A percentile compares a stretch with the other conserved stretches of the same genome.
These are phyloP conservation scores for Hipposideros armiger DNA, from an alignment of 2,113 vertebrate genomes.

Conservation along the genomic window DNA sequence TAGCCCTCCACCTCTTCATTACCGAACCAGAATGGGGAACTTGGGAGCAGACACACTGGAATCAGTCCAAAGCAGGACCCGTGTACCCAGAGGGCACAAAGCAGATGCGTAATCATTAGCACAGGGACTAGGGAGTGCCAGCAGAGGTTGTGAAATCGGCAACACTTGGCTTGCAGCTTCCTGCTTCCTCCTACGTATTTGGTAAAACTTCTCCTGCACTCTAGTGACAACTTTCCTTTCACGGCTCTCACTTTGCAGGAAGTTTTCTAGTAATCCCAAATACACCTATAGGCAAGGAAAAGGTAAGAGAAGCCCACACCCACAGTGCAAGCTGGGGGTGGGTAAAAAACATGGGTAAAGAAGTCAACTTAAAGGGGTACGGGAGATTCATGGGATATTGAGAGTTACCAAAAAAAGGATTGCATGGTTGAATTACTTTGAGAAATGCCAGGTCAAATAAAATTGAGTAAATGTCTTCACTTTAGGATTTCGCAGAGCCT, in stretches of 20 bases:
- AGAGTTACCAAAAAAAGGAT: background rate
- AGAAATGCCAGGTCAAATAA: constrained; percentile 38
- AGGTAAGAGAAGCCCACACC: background rate
- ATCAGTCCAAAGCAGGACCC: background rate
- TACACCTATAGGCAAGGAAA: background rate
- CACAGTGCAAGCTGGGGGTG: background rate
- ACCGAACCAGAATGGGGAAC: background rate
- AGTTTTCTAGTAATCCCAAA: constrained; percentile 52
- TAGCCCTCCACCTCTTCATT: background rate
- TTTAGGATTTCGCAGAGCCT: background rate
- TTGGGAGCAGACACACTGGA: background rate
- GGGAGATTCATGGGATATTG: background rate
- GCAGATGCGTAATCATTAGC: background rate
- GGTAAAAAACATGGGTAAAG: background rate
- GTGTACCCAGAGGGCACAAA: background rate
- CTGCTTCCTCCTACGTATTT: constrained; percentile 66
- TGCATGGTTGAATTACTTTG: background rate
- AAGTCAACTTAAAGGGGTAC: background rate
- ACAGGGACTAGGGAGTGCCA: background rate
- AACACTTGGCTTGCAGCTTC: constrained; percentile 53
- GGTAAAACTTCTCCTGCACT: constrained; percentile 26
- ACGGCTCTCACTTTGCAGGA: background rate
- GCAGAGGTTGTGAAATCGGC: background rate
- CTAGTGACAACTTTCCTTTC: constrained; percentile 12
- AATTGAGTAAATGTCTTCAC: background rate